Conservation (phyloP, 2,113 vertebrate species). For the Hippocampus barbouri region DNA sequence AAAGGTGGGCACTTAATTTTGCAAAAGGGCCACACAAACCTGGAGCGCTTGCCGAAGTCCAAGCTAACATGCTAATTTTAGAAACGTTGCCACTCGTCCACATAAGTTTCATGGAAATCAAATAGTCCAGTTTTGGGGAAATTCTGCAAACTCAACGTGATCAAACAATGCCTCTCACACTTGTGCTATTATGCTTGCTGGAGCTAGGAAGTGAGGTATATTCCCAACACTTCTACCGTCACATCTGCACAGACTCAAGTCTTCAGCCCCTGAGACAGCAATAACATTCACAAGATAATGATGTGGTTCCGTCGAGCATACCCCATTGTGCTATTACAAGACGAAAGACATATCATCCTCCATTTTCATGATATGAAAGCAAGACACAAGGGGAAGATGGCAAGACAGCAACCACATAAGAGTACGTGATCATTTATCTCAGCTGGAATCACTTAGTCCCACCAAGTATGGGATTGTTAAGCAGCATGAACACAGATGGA, state of each 20-base stretch:
- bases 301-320: neutral
- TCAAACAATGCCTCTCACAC: neutral
- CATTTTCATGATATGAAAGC: constrained; percentile 14
- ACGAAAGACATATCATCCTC: constrained; percentile 12
- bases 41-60: too few relatives aligned
- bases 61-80: too few relatives aligned
- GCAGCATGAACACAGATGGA: constrained; percentile 16
- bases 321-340: neutral
- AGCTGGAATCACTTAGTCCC: constrained; percentile 22
- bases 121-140: neutral
- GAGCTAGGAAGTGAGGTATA: neutral
- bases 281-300: constrained; percentile 7
- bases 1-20: too few relatives aligned
- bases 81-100: too few relatives aligned
- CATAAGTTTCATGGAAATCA: neutral
- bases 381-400: constrained; percentile 20
- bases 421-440: constrained; percentile 27
- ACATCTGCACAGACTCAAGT: constrained; percentile 6
- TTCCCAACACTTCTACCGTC: neutral
- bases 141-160: neutral
- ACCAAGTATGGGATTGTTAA: constrained; percentile 6
- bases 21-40: too few relatives aligned
- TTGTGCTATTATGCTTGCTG: neutral
- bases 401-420: constrained; percentile 16
- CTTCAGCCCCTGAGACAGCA: neutral